Percentiles rank a stretch among this genome's conserved stretches.
Conservation (phyloP, 1,140 invertebrate species). For the Venturia canescens region DNA sequence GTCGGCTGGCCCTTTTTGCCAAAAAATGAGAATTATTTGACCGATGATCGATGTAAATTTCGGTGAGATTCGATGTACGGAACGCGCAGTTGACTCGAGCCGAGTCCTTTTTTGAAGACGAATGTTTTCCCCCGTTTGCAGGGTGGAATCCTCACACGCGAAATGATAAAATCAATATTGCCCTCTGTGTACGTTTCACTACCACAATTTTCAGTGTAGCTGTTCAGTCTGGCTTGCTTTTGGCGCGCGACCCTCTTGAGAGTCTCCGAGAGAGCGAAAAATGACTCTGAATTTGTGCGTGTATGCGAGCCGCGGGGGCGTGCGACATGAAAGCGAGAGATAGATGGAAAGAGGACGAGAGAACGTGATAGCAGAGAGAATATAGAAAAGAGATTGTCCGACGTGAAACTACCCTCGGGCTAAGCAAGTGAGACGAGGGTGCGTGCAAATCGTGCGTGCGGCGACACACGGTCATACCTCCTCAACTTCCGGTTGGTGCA, state of each 20-base stretch:
- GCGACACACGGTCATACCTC: slow-evolving; percentile 8
- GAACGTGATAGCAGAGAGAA: neutral
- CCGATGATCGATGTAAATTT: neutral
- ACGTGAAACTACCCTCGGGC: neutral
- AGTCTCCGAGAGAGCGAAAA: slow-evolving; percentile 14
- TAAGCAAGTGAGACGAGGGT: neutral
- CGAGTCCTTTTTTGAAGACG: slow-evolving; percentile 33
- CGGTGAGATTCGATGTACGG: neutral
- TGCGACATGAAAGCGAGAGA: slow-evolving; percentile 5
- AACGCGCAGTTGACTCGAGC: neutral
- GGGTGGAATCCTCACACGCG: slow-evolving; percentile 43
- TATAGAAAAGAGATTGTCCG: neutral
- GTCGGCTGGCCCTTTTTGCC: neutral
- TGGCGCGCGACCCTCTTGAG: slow-evolving; percentile 35
- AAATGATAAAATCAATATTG: slow-evolving; percentile 61
- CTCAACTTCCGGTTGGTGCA: slow-evolving; percentile 9
- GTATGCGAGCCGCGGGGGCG: neutral
- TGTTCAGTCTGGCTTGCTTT: slow-evolving; percentile 41
- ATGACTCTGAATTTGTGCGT: neutral
- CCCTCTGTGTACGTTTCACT: neutral
- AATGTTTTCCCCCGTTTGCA: slow-evolving; percentile 31
- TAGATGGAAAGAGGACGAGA: neutral
- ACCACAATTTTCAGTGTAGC: neutral
- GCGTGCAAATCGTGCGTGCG: slow-evolving; percentile 11
- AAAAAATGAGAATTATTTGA: slow-evolving; percentile 1